Percentiles rank a stretch among this genome's conserved stretches.
These are phyloP conservation scores for Plectus sambesii DNA, from an alignment of 1,140 invertebrate species.

Conservation along the genomic window DNA sequence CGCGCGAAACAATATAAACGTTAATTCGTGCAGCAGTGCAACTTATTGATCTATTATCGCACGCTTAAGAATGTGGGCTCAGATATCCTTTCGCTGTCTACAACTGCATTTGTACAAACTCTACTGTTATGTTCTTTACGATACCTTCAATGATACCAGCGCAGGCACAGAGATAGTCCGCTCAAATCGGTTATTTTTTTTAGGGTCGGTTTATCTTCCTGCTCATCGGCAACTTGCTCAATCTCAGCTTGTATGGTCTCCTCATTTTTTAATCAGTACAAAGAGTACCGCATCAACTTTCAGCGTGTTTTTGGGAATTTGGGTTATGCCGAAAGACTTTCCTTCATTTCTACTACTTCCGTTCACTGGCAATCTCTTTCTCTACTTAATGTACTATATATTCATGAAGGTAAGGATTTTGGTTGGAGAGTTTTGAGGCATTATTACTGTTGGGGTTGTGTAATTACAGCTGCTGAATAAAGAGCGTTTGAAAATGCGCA, in stretches of 20 bases:
- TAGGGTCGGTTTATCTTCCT: conserved; percentile 49
- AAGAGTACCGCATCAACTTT: conserved; percentile 19
- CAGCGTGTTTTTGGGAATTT: conserved; percentile 58
- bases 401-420: conserved; percentile 63
- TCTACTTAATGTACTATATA: conserved; percentile 72
- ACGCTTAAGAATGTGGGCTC: too few relatives aligned
- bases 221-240: conserved; percentile 59
- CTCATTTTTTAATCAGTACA: conserved; percentile 8
- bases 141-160: too few relatives aligned
- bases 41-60: too few relatives aligned
- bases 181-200: too few relatives aligned
- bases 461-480: conserved; percentile 57
- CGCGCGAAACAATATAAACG: too few relatives aligned
- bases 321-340: conserved; percentile 61
- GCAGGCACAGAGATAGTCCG: too few relatives aligned
- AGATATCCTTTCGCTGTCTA: too few relatives aligned
- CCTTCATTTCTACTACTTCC: conserved; percentile 67
- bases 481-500: conserved; percentile 57
- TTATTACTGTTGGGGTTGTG: conserved; percentile 26
- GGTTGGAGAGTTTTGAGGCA: conserved; percentile 1
- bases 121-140: too few relatives aligned
- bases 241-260: conserved; percentile 59
- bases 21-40: too few relatives aligned
- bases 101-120: too few relatives aligned
- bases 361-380: conserved; percentile 67